Evolutionary conservation across 2,888 invertebrate species (phyloP).

Genomic region (Globia sparganii): DNA sequence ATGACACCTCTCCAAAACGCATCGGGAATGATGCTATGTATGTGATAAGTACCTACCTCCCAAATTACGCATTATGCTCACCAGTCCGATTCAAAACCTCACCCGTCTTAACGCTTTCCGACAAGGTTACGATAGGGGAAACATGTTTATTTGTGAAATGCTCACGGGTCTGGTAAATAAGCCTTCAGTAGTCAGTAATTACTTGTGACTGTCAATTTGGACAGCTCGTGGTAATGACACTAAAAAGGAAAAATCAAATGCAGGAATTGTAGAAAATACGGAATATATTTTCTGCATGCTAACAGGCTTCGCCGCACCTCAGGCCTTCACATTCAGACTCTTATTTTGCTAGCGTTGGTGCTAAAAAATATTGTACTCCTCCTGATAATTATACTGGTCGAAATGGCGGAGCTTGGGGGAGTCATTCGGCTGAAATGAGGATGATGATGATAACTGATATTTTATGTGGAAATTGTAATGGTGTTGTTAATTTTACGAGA

Average conservation of each 20-base stretch:
- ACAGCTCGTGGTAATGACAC: conserved; percentile 41
- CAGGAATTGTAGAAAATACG: conserved; percentile 30
- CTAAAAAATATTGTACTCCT: background rate
- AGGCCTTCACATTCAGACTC: conserved; percentile 1
- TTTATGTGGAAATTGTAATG: background rate
- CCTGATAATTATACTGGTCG: too few species aligned
- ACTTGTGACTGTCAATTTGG: conserved; percentile 44
- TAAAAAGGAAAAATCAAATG: conserved; percentile 41
- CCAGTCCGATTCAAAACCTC: background rate
- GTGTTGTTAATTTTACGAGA: background rate
- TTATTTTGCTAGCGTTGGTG: background rate
- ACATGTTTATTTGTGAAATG: conserved; percentile 32
- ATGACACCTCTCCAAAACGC: too few species aligned
- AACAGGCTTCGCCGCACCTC: background rate
- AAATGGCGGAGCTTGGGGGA: too few species aligned
- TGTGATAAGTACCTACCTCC: background rate
- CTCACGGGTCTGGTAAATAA: conserved; percentile 25
- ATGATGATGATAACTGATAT: too few species aligned
- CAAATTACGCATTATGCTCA: background rate
- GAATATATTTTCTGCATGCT: conserved; percentile 11
- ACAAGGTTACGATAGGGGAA: conserved; percentile 1
- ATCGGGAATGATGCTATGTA: background rate
- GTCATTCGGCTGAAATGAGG: too few species aligned
- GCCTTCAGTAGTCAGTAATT: conserved; percentile 35
- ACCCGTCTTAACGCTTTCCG: background rate